A percentile compares a stretch with the other conserved stretches of the same genome.
These are phyloP conservation scores for Tenualosa thibaudeaui DNA, from an alignment of 2,797 vertebrate species.

Conservation along the genomic window DNA sequence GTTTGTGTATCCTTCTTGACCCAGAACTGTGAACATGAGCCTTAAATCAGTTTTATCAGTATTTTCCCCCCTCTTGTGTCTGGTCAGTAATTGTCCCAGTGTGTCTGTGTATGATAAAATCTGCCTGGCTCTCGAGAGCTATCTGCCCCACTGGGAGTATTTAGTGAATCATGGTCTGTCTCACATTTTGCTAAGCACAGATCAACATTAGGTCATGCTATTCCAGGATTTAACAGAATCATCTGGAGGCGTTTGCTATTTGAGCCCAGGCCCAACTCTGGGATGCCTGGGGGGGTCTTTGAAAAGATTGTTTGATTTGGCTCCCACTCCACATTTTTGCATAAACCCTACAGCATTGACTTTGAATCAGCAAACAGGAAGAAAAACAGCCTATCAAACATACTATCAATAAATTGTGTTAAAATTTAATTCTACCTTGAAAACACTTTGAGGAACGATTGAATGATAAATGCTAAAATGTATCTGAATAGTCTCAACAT, in stretches of 20 bases:
- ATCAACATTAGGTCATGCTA: constrained; percentile 25
- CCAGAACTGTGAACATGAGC: constrained; percentile 1
- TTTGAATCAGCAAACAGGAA: neutral
- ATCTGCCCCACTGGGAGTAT: constrained; percentile 11
- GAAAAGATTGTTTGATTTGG: constrained; percentile 8
- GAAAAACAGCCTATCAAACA: neutral
- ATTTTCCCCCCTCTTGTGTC: neutral
- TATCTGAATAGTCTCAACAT: neutral
- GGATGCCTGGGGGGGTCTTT: neutral
- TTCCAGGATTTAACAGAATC: neutral
- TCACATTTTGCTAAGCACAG: neutral
- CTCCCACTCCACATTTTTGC: neutral
- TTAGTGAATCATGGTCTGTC: neutral
- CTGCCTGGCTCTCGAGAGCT: neutral
- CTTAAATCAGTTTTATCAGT: constrained; percentile 22
- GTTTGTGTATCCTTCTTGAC: neutral
- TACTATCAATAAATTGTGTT: neutral
- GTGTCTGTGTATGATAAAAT: neutral
- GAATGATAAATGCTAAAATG: neutral
- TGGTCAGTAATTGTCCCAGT: neutral
- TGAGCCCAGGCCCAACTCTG: constrained; percentile 2
- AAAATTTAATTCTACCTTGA: too few species aligned
- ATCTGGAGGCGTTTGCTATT: constrained; percentile 9
- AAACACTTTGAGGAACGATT: neutral
- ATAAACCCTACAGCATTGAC: neutral